Conservation (phyloP, 2,888 invertebrate genomes). For the Fragum fragum region DNA sequence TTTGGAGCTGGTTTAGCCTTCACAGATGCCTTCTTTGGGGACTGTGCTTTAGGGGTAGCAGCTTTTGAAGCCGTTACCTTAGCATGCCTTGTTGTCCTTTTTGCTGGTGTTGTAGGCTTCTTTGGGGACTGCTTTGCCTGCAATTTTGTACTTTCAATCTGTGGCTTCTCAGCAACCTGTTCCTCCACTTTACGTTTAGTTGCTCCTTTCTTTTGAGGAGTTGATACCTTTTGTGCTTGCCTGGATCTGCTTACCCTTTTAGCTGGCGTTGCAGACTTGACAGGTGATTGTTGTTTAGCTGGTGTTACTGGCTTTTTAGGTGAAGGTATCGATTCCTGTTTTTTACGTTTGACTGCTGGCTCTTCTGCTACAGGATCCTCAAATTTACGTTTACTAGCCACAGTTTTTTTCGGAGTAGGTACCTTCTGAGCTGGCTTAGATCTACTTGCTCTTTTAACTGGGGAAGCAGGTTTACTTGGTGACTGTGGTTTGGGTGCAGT, state of each 20-base stretch:
- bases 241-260: constrained; percentile 22
- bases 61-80: background rate
- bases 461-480: background rate
- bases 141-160: background rate
- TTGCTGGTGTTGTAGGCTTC: constrained; percentile 17
- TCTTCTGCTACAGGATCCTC: background rate
- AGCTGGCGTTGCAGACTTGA: constrained; percentile 21
- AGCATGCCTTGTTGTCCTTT: background rate
- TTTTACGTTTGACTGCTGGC: constrained; percentile 7
- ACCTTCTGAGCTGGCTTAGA: constrained; percentile 21
- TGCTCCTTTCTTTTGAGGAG: background rate
- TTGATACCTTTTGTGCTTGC: background rate
- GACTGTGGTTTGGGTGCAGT: background rate
- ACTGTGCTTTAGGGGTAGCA: background rate
- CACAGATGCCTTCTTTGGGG: background rate
- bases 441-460: constrained; percentile 24
- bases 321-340: constrained; percentile 1
- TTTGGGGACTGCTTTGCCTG: background rate
- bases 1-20: constrained; percentile 10
- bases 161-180: background rate
- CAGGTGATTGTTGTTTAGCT: background rate
- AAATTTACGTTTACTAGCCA: background rate
- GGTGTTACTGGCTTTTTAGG: background rate
- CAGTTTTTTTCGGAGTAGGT: background rate
- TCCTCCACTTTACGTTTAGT: background rate